Conservation (phyloP, 64 coral and sea anemone species). For the Pocillopora damicornis region DNA sequence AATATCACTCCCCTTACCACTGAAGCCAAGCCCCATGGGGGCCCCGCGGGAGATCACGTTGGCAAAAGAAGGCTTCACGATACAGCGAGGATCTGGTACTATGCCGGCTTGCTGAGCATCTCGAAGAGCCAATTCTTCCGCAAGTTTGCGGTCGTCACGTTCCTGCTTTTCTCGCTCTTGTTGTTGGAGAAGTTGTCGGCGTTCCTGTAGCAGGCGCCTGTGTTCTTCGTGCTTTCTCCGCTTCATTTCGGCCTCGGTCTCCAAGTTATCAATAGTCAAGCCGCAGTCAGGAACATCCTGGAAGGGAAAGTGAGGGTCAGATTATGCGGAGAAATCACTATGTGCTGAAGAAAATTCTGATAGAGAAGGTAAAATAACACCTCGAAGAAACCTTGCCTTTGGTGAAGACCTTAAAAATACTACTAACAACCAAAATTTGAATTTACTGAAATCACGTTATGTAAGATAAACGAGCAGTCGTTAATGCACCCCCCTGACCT, state of each 20-base stretch:
- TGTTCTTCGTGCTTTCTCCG: slow-evolving; percentile 34
- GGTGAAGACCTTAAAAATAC: too few species aligned
- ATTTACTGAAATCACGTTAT: too few species aligned
- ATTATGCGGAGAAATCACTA: neutral
- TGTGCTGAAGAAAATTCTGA: neutral
- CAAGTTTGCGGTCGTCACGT: slow-evolving; percentile 36
- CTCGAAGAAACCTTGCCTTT: too few species aligned
- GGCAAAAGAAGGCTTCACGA: slow-evolving; percentile 13
- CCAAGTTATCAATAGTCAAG: slow-evolving; percentile 25
- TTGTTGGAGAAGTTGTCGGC: slow-evolving; percentile 41
- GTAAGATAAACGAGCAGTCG: too few species aligned
- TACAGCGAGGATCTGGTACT: slow-evolving; percentile 5
- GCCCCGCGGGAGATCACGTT: slow-evolving; percentile 37
- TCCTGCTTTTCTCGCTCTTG: slow-evolving; percentile 57
- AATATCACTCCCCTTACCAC: slow-evolving; percentile 29
- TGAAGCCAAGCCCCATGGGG: slow-evolving; percentile 32
- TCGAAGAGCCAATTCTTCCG: slow-evolving; percentile 43
- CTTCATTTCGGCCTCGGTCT: slow-evolving; percentile 47
- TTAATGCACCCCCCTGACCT: slow-evolving; percentile 1
- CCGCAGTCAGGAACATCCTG: slow-evolving; percentile 34
- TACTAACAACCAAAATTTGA: too few species aligned
- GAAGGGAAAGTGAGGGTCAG: neutral
- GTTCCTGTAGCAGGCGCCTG: slow-evolving; percentile 31
- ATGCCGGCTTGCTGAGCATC: slow-evolving; percentile 42
- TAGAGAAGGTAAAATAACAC: too few species aligned